Conservation (phyloP, 2,113 vertebrate species). For the Percina caprodes region DNA sequence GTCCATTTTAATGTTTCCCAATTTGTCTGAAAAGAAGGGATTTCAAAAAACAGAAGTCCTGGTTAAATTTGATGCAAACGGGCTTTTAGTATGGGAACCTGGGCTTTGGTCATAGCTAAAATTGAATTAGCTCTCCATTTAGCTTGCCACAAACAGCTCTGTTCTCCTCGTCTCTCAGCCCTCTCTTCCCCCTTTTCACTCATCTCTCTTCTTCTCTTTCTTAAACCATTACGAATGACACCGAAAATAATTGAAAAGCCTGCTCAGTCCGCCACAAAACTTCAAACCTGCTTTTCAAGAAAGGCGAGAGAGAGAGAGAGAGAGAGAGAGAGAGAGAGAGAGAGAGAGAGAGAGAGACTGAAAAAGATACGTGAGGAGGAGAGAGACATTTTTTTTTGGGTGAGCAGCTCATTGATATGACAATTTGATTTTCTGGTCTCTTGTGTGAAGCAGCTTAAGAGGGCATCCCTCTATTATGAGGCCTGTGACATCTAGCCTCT, state of each 20-base stretch:
- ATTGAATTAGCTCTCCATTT: constrained; percentile 72
- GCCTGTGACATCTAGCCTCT: constrained; percentile 75
- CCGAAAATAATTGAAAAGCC: constrained; percentile 67
- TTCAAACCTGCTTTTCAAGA: constrained; percentile 67
- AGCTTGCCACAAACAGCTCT: constrained; percentile 52
- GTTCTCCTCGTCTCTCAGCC: constrained; percentile 13
- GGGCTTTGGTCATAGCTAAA: constrained; percentile 58
- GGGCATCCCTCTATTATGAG: constrained; percentile 76
- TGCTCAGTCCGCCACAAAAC: constrained; percentile 39
- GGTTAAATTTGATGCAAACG: constrained; percentile 55
- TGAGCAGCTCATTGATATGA: constrained; percentile 78
- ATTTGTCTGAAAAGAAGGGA: constrained; percentile 30
- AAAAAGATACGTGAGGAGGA: constrained; percentile 46
- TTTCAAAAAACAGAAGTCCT: constrained; percentile 34
- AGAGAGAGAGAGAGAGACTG: constrained; percentile 34
- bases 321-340: constrained; percentile 20
- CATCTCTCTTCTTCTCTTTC: constrained; percentile 20
- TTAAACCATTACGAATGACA: constrained; percentile 60
- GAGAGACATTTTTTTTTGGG: constrained; percentile 24
- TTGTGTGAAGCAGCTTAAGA: constrained; percentile 74
- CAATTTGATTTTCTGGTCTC: constrained; percentile 78
- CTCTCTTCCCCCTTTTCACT: neutral
- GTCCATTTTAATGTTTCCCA: constrained; percentile 14
- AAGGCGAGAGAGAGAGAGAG: constrained; percentile 39
- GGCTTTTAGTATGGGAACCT: constrained; percentile 54